Evolutionary conservation across 1,140 invertebrate species (phyloP).

Genomic region (Drosophila parabipectinata): DNA sequence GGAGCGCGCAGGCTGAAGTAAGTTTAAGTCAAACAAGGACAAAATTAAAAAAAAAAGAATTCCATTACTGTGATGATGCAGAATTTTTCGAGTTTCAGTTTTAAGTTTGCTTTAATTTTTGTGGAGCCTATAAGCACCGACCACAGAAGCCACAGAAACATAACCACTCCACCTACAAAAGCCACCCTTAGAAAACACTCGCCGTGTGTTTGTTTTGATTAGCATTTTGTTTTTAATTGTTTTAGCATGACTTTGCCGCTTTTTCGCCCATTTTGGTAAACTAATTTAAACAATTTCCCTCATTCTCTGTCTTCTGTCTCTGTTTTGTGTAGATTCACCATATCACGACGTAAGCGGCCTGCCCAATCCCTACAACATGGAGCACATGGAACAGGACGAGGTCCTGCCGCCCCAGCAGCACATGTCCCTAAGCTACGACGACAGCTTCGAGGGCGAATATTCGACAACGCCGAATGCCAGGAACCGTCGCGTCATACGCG

Average conservation of each 20-base stretch:
- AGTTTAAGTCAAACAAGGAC: slow-evolving; percentile 64
- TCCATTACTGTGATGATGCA: slow-evolving; percentile 39
- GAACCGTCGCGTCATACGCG: slow-evolving; percentile 94
- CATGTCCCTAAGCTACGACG: slow-evolving; percentile 94
- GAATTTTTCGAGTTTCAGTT: slow-evolving; percentile 57
- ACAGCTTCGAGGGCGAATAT: slow-evolving; percentile 95
- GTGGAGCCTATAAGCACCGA: slow-evolving; percentile 10
- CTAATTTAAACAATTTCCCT: slow-evolving; percentile 71
- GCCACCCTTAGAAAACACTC: slow-evolving; percentile 32
- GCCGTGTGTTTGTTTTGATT: slow-evolving; percentile 46
- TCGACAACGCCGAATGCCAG: slow-evolving; percentile 96
- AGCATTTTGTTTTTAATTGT: slow-evolving; percentile 78
- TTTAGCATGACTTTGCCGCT: slow-evolving; percentile 66
- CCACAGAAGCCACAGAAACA: slow-evolving; percentile 1
- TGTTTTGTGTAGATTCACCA: slow-evolving; percentile 90
- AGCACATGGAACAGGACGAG: slow-evolving; percentile 89
- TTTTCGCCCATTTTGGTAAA: slow-evolving; percentile 49
- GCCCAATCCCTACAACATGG: slow-evolving; percentile 92
- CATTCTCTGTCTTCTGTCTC: slow-evolving; percentile 20
- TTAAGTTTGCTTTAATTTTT: slow-evolving; percentile 38
- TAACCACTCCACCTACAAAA: neutral
- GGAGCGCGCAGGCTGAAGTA: slow-evolving; percentile 83
- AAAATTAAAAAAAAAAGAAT: slow-evolving; percentile 1
- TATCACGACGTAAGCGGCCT: slow-evolving; percentile 96
- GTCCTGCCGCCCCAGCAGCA: slow-evolving; percentile 91